phyloP scores from a whole-genome alignment of 1,140 invertebrate genomes.

The Plectus sambesii region DNA sequence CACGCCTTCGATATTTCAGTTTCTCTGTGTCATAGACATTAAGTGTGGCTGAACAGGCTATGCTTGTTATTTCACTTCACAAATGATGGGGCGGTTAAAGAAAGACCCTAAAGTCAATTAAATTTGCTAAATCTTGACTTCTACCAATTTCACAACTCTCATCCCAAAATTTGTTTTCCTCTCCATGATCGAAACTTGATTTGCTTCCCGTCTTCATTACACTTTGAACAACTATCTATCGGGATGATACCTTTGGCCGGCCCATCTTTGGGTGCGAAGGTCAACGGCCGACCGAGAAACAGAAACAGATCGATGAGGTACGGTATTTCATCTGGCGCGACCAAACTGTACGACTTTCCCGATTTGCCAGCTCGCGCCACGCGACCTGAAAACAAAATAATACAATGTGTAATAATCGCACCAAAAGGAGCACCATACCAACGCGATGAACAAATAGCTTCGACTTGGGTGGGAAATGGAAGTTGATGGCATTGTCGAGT shows the following conservation, averaged over 20 bases:
- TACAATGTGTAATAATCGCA: too few species aligned
- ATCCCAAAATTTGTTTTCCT: too few species aligned
- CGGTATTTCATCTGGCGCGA: conserved; percentile 75
- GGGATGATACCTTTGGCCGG: conserved; percentile 19
- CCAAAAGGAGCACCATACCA: conserved; percentile 66
- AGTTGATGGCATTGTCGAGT: conserved; percentile 92
- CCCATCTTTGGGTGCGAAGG: conserved; percentile 26
- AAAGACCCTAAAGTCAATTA: too few species aligned
- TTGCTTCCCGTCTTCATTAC: too few species aligned
- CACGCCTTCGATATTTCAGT: too few species aligned
- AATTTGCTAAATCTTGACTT: too few species aligned
- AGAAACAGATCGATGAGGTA: conserved; percentile 84
- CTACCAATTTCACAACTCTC: too few species aligned
- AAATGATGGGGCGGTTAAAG: too few species aligned
- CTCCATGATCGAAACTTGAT: too few species aligned
- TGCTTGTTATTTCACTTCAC: too few species aligned
- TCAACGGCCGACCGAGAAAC: conserved; percentile 61
- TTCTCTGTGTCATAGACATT: too few species aligned
- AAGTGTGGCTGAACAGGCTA: too few species aligned
- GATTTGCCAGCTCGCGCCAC: conserved; percentile 84
- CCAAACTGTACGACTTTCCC: conserved; percentile 76
- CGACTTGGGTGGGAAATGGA: conserved; percentile 86
- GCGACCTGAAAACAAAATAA: conserved; percentile 56
- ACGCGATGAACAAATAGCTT: conserved; percentile 97
- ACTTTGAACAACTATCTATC: conserved; percentile 12